Percentiles rank a stretch among this genome's conserved stretches.
phyloP scores from a whole-genome alignment of 2,113 vertebrate genomes.

The Myotis yumanensis region DNA sequence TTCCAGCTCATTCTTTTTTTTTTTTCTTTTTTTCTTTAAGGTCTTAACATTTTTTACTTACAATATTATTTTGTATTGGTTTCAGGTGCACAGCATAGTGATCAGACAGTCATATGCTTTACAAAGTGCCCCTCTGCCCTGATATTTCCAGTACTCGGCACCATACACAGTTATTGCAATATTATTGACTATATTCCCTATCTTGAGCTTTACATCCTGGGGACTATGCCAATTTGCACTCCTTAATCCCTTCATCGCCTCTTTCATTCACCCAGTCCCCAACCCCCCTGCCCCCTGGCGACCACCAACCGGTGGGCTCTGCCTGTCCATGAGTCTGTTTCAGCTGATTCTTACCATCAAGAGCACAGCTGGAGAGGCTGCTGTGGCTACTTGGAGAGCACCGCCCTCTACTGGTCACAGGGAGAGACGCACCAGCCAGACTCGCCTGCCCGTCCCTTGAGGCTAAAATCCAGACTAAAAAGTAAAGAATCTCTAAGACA shows the following conservation, averaged over 20 bases:
- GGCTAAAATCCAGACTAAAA: background rate
- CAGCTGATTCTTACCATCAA: background rate
- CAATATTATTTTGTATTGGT: background rate
- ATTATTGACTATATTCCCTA: background rate
- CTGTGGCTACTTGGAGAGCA: background rate
- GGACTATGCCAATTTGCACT: background rate
- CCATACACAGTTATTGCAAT: background rate
- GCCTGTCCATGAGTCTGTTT: background rate
- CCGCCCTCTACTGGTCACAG: conserved; percentile 56
- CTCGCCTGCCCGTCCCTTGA: rapidly evolving
- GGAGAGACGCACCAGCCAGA: background rate
- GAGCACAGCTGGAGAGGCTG: rapidly evolving
- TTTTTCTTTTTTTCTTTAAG: too few species aligned
- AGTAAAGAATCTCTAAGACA: background rate
- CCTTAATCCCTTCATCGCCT: background rate
- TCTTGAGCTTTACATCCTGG: background rate
- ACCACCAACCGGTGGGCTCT: background rate
- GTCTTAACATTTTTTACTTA: background rate
- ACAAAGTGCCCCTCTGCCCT: background rate
- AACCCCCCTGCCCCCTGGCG: background rate
- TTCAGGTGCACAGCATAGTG: background rate
- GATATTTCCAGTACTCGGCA: background rate
- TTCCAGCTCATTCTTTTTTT: background rate
- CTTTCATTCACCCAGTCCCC: background rate
- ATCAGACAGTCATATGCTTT: background rate